Evolutionary conservation across 2,888 invertebrate genomes (phyloP).

Genomic region (Drosophila niveifrons): DNA sequence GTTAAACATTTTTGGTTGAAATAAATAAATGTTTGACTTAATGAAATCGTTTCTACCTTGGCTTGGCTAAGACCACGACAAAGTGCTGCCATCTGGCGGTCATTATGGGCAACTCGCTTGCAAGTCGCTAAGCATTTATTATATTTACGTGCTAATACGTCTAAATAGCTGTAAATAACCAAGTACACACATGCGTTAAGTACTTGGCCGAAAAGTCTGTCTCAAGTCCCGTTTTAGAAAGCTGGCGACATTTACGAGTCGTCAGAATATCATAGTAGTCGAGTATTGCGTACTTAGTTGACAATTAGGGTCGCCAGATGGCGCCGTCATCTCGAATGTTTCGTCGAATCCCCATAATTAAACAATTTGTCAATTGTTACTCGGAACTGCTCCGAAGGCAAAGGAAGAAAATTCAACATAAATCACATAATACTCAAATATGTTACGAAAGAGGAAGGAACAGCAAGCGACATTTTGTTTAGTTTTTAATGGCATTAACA

Average conservation of each 20-base stretch:
- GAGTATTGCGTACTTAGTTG: background rate
- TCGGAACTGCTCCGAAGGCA: background rate
- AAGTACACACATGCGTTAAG: background rate
- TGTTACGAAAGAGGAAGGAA: too few relatives aligned
- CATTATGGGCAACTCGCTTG: background rate
- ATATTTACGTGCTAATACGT: slow-evolving; percentile 14
- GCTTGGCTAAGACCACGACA: background rate
- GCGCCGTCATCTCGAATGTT: slow-evolving; percentile 2
- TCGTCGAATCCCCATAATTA: background rate
- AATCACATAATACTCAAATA: background rate
- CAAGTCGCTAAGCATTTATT: background rate
- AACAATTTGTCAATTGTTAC: background rate
- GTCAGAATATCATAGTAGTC: too few relatives aligned
- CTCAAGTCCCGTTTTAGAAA: slow-evolving; percentile 11
- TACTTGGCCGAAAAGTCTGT: background rate
- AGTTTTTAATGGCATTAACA: too few relatives aligned
- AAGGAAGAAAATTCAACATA: background rate
- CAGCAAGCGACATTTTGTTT: too few relatives aligned
- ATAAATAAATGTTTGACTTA: slow-evolving; percentile 33
- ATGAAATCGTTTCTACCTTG: slow-evolving; percentile 19
- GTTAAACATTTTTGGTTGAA: slow-evolving; percentile 34
- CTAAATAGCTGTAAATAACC: slow-evolving; percentile 14
- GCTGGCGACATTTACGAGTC: background rate
- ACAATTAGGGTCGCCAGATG: slow-evolving; percentile 3
- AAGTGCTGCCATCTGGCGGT: slow-evolving; percentile 15